Conservation (phyloP, 2,888 invertebrate species). For the Drosophila diplacantha region DNA sequence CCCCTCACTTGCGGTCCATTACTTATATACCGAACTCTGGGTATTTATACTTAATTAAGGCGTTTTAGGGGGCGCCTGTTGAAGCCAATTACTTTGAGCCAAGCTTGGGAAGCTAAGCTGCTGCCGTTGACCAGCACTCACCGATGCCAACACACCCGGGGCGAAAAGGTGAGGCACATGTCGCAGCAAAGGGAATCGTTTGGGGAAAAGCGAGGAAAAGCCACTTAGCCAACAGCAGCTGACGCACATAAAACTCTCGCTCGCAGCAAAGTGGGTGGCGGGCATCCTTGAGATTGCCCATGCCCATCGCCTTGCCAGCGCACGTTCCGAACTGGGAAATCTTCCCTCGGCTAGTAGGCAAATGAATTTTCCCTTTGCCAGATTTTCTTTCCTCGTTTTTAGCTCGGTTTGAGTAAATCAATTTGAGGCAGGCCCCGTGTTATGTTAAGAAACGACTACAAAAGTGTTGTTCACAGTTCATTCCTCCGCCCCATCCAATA, state of each 20-base stretch:
- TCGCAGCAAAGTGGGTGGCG: constrained; percentile 20
- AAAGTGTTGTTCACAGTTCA: constrained; percentile 68
- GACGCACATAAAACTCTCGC: constrained; percentile 50
- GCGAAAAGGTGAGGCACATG: constrained; percentile 28
- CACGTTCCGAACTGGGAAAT: constrained; percentile 31
- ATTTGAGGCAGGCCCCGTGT: constrained; percentile 56
- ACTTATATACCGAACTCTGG: constrained; percentile 30
- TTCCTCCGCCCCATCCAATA: constrained; percentile 47
- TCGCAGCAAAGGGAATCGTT: constrained; percentile 29
- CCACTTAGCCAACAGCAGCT: constrained; percentile 51
- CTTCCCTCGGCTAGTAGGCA: constrained; percentile 31
- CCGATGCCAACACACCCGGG: constrained; percentile 12
- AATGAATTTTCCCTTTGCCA: constrained; percentile 36
- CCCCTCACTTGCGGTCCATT: constrained; percentile 19
- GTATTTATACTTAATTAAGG: constrained; percentile 62
- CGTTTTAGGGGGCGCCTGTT: constrained; percentile 19
- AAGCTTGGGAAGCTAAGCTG: constrained; percentile 27
- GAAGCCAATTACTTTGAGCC: constrained; percentile 41
- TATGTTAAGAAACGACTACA: constrained; percentile 53
- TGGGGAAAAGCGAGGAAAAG: constrained; percentile 21
- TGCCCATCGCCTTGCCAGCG: constrained; percentile 44
- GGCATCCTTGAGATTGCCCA: constrained; percentile 44
- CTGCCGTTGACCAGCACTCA: constrained; percentile 30
- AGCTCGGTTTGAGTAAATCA: constrained; percentile 58
- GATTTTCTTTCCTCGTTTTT: constrained; percentile 6